Percentiles rank a stretch among this genome's conserved stretches.
Conservation (phyloP, 1,140 invertebrate species). For the Mercenaria mercenaria region DNA sequence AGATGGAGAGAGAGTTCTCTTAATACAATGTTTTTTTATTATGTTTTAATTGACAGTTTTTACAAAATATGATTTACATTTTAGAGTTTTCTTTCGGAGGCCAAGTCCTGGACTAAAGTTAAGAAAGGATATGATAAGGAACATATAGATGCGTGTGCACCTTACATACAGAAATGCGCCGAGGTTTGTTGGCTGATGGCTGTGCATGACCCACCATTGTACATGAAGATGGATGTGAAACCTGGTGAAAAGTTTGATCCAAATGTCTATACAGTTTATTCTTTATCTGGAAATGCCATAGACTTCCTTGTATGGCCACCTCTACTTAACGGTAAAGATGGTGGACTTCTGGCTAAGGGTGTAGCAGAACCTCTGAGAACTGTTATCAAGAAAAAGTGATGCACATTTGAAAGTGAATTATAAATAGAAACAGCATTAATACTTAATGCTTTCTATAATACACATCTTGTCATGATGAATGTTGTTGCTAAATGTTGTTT, state of each 20-base stretch:
- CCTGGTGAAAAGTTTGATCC: background rate
- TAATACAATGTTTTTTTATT: too few relatives aligned
- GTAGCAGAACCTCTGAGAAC: background rate
- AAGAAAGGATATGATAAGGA: conserved; percentile 20
- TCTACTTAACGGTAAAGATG: background rate
- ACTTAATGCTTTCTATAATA: too few relatives aligned
- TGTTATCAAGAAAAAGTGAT: background rate
- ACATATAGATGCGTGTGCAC: background rate
- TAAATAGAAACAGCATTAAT: too few relatives aligned
- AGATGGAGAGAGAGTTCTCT: too few relatives aligned
- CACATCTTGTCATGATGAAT: too few relatives aligned
- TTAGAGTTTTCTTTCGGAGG: background rate
- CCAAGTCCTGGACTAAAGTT: background rate
- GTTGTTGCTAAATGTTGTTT: too few relatives aligned
- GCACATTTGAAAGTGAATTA: too few relatives aligned
- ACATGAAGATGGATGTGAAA: conserved; percentile 12
- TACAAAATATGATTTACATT: too few relatives aligned
- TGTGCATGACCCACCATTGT: conserved; percentile 31
- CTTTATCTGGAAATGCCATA: background rate
- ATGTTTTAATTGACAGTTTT: too few relatives aligned
- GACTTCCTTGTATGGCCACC: conserved; percentile 53
- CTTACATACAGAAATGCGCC: conserved; percentile 32
- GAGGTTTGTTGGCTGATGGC: conserved; percentile 57
- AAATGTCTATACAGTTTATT: background rate
- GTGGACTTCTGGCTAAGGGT: conserved; percentile 40